A percentile compares a stretch with the other conserved stretches of the same genome.
These are phyloP conservation scores for Bursaphelenchus okinawaensis DNA, from an alignment of 2,888 invertebrate species.

Conservation along the genomic window DNA sequence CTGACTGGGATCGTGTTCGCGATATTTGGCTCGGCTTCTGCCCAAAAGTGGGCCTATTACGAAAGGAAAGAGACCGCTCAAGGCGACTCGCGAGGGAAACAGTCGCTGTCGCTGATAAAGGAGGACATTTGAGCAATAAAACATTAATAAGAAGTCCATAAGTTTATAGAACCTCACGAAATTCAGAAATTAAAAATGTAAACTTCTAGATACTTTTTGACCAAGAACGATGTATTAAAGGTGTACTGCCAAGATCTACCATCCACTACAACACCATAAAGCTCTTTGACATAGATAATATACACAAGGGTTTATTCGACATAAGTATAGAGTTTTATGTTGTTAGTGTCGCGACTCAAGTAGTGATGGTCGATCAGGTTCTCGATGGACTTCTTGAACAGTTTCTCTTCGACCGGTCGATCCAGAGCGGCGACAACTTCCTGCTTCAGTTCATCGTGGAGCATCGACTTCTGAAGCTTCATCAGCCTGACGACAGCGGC, in stretches of 20 bases:
- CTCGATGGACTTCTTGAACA: conserved; percentile 2
- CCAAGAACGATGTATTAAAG: too few relatives aligned
- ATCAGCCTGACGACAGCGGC: background rate
- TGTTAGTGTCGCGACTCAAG: background rate
- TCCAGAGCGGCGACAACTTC: background rate
- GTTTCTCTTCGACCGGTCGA: background rate
- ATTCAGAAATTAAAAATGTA: too few relatives aligned
- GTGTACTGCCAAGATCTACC: too few relatives aligned
- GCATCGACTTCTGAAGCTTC: background rate
- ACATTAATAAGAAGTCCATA: too few relatives aligned
- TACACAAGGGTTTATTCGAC: background rate
- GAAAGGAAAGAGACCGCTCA: background rate
- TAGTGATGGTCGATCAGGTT: conserved; percentile 1
- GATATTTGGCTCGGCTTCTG: conserved; percentile 42
- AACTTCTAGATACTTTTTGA: too few relatives aligned
- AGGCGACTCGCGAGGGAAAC: background rate
- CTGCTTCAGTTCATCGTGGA: background rate
- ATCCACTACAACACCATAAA: too few relatives aligned
- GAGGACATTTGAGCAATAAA: background rate
- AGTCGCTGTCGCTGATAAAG: background rate
- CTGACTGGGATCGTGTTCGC: conserved; percentile 45
- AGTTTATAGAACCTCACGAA: too few relatives aligned
- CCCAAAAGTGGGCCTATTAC: background rate
- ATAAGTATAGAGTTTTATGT: background rate
- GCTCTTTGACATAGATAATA: too few relatives aligned